Conservation (phyloP, 2,888 invertebrate species). For the Lamellibrachia columna region DNA sequence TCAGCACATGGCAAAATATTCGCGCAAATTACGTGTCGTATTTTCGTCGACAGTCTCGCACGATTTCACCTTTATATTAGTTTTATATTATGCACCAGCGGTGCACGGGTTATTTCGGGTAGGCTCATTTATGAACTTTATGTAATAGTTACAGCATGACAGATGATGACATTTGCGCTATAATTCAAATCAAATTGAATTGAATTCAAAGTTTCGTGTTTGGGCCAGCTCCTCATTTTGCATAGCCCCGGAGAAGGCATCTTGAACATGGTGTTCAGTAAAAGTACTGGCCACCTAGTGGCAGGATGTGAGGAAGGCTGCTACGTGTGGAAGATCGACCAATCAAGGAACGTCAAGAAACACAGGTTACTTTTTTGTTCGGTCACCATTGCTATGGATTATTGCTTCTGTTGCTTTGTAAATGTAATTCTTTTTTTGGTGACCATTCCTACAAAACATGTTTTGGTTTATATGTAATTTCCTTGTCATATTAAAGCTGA, state of each 20-base stretch:
- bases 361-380: not conserved
- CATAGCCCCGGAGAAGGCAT: conserved; percentile 49
- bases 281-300: conserved; percentile 43
- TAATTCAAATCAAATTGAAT: no score
- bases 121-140: no score
- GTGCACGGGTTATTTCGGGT: no score
- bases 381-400: not conserved
- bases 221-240: conserved; percentile 45
- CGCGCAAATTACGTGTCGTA: no score
- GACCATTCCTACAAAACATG: not conserved
- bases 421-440: not conserved
- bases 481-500: not conserved
- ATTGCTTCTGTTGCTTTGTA: not conserved
- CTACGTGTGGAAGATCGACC: conserved; percentile 52
- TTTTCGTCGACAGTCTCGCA: no score
- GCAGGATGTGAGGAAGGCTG: conserved; percentile 57
- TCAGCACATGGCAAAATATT: no score
- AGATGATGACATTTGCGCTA: no score
- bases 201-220: no score
- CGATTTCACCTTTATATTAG: no score
- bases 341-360: not conserved
- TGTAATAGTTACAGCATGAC: no score
- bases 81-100: no score
- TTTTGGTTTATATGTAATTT: not conserved
- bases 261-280: conserved; percentile 48